Evolutionary conservation across 1,140 invertebrate genomes (phyloP).

Genomic region (Amyelois transitella): DNA sequence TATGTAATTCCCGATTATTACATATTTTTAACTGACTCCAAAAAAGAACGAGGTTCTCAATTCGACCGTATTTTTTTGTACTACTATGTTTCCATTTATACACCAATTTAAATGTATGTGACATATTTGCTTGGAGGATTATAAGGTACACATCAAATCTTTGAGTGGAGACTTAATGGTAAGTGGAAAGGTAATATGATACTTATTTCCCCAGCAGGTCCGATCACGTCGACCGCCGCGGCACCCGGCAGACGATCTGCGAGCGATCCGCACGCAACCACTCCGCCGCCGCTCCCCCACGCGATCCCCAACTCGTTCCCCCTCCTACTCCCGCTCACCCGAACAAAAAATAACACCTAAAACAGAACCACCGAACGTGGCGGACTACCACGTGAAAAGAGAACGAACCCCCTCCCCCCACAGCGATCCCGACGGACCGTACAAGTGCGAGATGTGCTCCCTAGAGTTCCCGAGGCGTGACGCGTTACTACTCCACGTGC

Average conservation of each 20-base stretch:
- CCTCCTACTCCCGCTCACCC: slow-evolving; percentile 9
- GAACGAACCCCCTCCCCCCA: slow-evolving; percentile 3
- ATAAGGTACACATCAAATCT: too few species aligned
- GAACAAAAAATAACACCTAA: background rate
- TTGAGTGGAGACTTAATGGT: too few species aligned
- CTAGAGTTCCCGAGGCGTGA: slow-evolving; percentile 82
- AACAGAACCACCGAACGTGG: slow-evolving; percentile 3
- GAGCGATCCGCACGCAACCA: slow-evolving; percentile 44
- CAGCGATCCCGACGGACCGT: slow-evolving; percentile 44
- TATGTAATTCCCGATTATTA: too few species aligned
- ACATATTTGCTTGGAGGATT: too few species aligned
- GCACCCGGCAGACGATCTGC: slow-evolving; percentile 64
- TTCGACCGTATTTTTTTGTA: too few species aligned
- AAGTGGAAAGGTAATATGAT: too few species aligned
- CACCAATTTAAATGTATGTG: too few species aligned
- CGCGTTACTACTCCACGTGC: slow-evolving; percentile 84
- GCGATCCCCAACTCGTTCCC: slow-evolving; percentile 10
- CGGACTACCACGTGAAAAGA: background rate
- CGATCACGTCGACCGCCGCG: slow-evolving; percentile 66
- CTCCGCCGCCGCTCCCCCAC: slow-evolving; percentile 12
- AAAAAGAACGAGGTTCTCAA: too few species aligned
- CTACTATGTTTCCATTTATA: too few species aligned
- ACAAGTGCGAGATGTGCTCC: slow-evolving; percentile 87
- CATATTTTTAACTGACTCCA: too few species aligned
- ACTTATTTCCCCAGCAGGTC: slow-evolving; percentile 49